Evolutionary conservation across 1,140 invertebrate genomes (phyloP), one percentile per base, ranked within the genome.

Genomic region (Oncopodura yosiiana): DNA sequence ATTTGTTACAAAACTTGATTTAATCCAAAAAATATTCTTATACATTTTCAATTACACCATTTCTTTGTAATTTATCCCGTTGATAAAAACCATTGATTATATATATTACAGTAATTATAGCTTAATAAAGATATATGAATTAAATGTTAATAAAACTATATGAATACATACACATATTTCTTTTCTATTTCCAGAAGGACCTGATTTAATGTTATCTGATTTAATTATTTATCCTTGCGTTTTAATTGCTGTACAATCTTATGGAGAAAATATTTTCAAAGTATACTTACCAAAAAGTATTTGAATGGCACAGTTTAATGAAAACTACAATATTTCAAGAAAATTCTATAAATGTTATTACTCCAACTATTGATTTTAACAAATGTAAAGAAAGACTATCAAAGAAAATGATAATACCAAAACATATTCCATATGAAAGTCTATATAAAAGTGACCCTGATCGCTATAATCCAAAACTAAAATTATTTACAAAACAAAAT

Each of bases 131-230:
- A 18, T 45, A 50, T 49, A 9, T 18, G 53, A 36, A 44, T 53
- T 27, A 23, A 11, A 6, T 59, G 50, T 44, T 45, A 34, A 21
- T 32, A 19, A 51, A 49, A 9, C 38, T 21, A 9, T 29, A 14
- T 3, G 34, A 36, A 16, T 14, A 16, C 29, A 42, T 9, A 23
- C 30, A 6, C n/a, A 49, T n/a, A n/a, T 44, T 66, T 21, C 63
- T 70, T 87, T 92, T 69, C 71, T 75, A 27, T 94, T 81, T 74
- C 84, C 85, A 6, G 89, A 94, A 74, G 89, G 88, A 2, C 78
- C 82, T 2, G 78, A 77, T 57, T 76, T 94, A 58, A 89, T 87
- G 5, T 69, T 94, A 53, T 81, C 90, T 26, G 91, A 94, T 73
- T 66, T 93, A 36, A 78, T 93, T 37, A 75, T 93, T 54, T 82